A percentile compares a stretch with the other conserved stretches of the same genome.
These are phyloP conservation scores for Biston betularia DNA, from an alignment of 2,888 invertebrate genomes.

Conservation along the genomic window DNA sequence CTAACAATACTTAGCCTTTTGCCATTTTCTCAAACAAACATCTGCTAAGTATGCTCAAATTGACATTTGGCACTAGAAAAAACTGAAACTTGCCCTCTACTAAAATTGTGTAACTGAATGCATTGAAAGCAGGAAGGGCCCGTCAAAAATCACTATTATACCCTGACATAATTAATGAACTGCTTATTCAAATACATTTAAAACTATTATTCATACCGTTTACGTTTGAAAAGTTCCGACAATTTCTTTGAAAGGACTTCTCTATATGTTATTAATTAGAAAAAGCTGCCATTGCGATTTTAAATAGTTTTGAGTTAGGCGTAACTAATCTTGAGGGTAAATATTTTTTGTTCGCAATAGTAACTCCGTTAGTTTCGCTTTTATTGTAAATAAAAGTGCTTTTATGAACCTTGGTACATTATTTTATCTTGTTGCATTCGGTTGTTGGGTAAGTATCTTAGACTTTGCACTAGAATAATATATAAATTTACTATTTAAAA, in stretches of 20 bases:
- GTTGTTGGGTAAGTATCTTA: no score
- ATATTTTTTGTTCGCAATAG: constrained; percentile 63
- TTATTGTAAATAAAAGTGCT: constrained; percentile 31
- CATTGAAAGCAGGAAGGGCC: constrained; percentile 83
- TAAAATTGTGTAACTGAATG: constrained; percentile 78
- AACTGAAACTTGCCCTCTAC: constrained; percentile 52
- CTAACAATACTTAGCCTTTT: constrained; percentile 1
- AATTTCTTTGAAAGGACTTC: constrained; percentile 77
- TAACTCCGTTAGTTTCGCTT: constrained; percentile 43
- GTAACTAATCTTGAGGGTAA: constrained; percentile 67
- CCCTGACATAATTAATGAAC: constrained; percentile 83
- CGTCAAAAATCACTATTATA: constrained; percentile 85
- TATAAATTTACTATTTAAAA: no score
- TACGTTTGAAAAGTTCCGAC: constrained; percentile 83
- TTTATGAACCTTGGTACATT: no score
- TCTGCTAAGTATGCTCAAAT: constrained; percentile 31
- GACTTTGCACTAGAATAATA: no score
- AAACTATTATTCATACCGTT: constrained; percentile 86
- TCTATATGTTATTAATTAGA: constrained; percentile 76
- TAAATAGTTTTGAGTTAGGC: constrained; percentile 54
- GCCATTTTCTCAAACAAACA: constrained; percentile 41
- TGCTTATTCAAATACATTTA: constrained; percentile 85
- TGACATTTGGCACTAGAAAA: constrained; percentile 41
- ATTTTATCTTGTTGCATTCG: no score
- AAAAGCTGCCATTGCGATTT: constrained; percentile 73